Percentiles rank a stretch among this genome's conserved stretches.
Evolutionary conservation across 2,113 vertebrate genomes (phyloP).

Genomic region (Pungitius pungitius): DNA sequence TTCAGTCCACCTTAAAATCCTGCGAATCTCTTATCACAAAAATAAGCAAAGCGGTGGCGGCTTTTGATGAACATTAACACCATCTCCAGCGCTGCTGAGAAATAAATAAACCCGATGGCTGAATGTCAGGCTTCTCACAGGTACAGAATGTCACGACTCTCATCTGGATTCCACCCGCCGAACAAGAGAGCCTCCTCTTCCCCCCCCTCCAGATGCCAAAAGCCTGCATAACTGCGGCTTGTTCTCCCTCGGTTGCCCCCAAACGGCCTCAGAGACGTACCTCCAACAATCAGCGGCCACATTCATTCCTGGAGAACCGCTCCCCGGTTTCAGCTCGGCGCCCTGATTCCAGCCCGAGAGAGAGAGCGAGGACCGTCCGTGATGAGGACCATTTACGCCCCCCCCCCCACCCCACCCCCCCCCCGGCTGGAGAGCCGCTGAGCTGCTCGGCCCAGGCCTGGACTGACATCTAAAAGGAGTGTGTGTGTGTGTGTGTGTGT

Average conservation of each 20-base stretch:
- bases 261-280: conserved; percentile 53
- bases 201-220: conserved; percentile 23
- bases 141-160: conserved; percentile 43
- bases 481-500: conserved; percentile 21
- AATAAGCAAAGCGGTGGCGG: background rate
- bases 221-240: conserved; percentile 4
- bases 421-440: conserved; percentile 36
- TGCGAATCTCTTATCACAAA: background rate
- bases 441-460: conserved; percentile 39
- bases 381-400: conserved; percentile 61
- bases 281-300: conserved; percentile 58
- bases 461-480: conserved; percentile 44
- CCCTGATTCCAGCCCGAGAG: conserved; percentile 59
- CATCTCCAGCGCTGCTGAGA: conserved; percentile 6
- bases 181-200: conserved; percentile 20
- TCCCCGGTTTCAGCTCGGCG: conserved; percentile 48
- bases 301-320: conserved; percentile 51
- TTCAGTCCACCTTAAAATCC: background rate
- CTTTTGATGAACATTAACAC: conserved; percentile 6
- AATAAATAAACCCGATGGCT: conserved; percentile 12
- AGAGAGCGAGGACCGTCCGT: conserved; percentile 57
- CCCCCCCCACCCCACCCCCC: background rate
- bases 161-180: conserved; percentile 37
- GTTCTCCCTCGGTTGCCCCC: conserved; percentile 15
- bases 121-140: conserved; percentile 51